Evolutionary conservation across 2,797 vertebrate genomes (phyloP), one percentile per base, ranked within the genome.

Genomic region (Sebastes itinus): DNA sequence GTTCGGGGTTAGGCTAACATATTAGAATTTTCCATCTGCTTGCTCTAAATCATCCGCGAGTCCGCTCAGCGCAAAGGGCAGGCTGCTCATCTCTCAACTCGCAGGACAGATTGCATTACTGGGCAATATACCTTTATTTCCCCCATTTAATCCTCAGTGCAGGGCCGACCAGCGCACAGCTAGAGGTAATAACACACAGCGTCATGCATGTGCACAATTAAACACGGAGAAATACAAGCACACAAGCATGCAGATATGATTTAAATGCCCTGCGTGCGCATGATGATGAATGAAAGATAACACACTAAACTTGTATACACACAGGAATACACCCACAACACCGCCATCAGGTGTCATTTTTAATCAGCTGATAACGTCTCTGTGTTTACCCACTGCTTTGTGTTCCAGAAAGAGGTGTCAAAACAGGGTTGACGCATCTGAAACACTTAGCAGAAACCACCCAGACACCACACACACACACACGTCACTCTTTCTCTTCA

Each of bases 1-100:
- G 83, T 89, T 77, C 85, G 83, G 92, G 94, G 93, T 94, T 95
- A 95, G 92, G 93, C 93, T 92, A 95, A 95, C 94, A 94, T 93
- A 94, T 93, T 93, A 94, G 91, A 93, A 93, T 93, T 92, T 94
- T 91, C 89, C 90, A 93, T 91, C 91, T 92, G 92, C 92, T 93
- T 71, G 92, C 90, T 91, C 81, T 94, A 94, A 95, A 93, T 93
- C 93, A 94, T 91, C 80, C 68, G 75, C 67, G 63, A 87, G 88
- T 90, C 87, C 46, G 85, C 89, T 89, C 87, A 70, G 87, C 92
- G 86, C 89, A 94, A 94, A 95, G 93, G 94, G 92, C 93, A 94
- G 82, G 83, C 88, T 85, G 92, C 92, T 92, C 94, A 94, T 95
- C 91, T 93, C 92, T 95, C 92, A 92, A 87, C 84, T 81, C 54